These are phyloP conservation scores for Heliconius hewitsoni DNA, from an alignment of 1,140 invertebrate species.

Conservation along the genomic window DNA sequence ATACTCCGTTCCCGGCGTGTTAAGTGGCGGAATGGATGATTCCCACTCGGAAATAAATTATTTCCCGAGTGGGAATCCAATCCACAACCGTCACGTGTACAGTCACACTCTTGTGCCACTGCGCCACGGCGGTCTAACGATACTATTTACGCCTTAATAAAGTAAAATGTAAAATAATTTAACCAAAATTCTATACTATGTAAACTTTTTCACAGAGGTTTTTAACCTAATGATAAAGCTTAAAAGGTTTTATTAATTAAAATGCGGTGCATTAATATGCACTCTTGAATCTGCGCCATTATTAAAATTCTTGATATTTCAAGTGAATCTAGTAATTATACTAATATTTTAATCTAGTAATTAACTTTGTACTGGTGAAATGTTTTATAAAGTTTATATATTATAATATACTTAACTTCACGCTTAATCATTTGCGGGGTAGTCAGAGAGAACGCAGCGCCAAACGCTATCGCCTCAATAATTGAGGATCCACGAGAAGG, in stretches of 20 bases:
- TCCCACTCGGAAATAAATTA: too few species aligned
- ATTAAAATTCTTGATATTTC: neutral
- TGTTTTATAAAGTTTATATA: too few species aligned
- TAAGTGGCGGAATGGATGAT: too few species aligned
- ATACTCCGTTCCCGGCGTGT: too few species aligned
- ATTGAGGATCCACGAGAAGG: too few species aligned
- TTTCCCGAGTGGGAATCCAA: too few species aligned
- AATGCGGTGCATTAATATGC: neutral
- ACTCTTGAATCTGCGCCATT: neutral
- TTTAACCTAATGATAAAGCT: constrained; percentile 5
- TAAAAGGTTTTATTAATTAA: constrained; percentile 12
- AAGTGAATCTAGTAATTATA: neutral
- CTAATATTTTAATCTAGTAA: constrained; percentile 1
- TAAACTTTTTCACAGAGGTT: neutral
- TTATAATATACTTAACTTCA: too few species aligned
- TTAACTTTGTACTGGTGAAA: neutral
- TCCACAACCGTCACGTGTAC: too few species aligned
- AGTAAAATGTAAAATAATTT: neutral
- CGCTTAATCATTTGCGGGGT: too few species aligned
- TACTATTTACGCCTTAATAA: neutral
- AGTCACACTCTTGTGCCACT: too few species aligned
- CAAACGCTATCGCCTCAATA: too few species aligned
- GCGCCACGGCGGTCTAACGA: neutral
- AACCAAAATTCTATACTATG: neutral
- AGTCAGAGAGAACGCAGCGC: too few species aligned